Conservation (phyloP, 2,888 invertebrate genomes). For the Rapana venosa region DNA sequence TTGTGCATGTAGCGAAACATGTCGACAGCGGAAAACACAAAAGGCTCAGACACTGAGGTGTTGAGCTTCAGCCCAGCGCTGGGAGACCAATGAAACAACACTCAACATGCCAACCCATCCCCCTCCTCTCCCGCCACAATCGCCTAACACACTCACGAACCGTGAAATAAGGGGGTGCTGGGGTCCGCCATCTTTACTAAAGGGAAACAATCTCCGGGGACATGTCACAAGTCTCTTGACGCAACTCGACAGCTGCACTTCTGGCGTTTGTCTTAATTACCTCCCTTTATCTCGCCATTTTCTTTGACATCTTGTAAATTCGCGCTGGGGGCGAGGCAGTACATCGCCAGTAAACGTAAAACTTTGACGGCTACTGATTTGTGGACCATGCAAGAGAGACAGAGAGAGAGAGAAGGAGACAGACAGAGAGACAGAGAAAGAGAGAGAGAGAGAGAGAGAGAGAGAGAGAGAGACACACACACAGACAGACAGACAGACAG, state of each 20-base stretch:
- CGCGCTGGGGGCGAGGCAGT: slow-evolving; percentile 37
- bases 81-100: slow-evolving; percentile 27
- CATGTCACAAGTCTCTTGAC: slow-evolving; percentile 29
- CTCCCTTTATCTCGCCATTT: slow-evolving; percentile 42
- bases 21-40: slow-evolving; percentile 19
- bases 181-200: slow-evolving; percentile 16
- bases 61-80: background rate
- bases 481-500: slow-evolving; percentile 3
- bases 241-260: slow-evolving; percentile 41
- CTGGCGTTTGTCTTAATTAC: slow-evolving; percentile 43
- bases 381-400: background rate
- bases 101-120: slow-evolving; percentile 14
- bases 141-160: slow-evolving; percentile 8
- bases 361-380: slow-evolving; percentile 38
- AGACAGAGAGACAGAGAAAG: background rate
- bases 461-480: background rate
- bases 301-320: slow-evolving; percentile 41
- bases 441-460: slow-evolving; percentile 7
- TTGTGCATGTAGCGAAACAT: slow-evolving; percentile 12
- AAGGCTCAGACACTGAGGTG: slow-evolving; percentile 18
- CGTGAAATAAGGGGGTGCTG: slow-evolving; percentile 36
- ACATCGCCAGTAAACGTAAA: slow-evolving; percentile 30
- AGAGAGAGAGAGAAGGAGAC: background rate
- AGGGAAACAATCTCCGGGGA: slow-evolving; percentile 30
- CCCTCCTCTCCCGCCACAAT: background rate